Base-by-base conservation (phyloP, 2,113 vertebrate species). In the Anser brachyrhynchus region DNA sequence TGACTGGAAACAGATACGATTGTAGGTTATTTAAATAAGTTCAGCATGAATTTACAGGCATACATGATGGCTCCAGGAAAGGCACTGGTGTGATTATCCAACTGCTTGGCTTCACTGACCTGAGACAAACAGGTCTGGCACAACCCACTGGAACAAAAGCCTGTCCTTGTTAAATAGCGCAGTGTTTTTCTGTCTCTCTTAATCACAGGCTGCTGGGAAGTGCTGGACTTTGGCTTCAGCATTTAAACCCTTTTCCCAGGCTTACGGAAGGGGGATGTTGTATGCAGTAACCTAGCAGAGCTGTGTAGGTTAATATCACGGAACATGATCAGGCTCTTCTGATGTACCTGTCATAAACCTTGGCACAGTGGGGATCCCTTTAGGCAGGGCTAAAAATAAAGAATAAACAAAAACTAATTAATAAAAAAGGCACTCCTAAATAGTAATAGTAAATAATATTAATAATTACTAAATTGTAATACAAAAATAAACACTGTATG, bases 41-140 rank as follows among this genome's bases (percentile, higher is more conserved):
- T 87, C 41, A 85, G 59, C 31, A 21, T 55, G 62, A 90, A 73
- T 91, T 89, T 80, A 43, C 75, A 77, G 78, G 78, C 31, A 72
- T 26, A 5, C 16, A 14, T 4, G 31, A 20, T 87, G 71, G 82
- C 88, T 95, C 0, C 51, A 80, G 88, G 88, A 95, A 58, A 86
- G 90, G 64, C 82, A 58, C 17, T 61, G 64, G 33, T 33, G 37
- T 88, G 90, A 77, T 93, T 73, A 95, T 93, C 90, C 12, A 11
- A n/a, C 92, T 93, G 79, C 55, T 84, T 87, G 91, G 92, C 67
- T 61, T 87, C 76, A 46, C 61, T 59, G 70, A 79, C 79, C 76
- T 59, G 58, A 95, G 69, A 86, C 65, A 54, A 22, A 86, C 65
- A 86, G 72, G 69, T 88, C 87, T 92, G 93, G 92, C 87, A 94